Percentiles rank a stretch among this genome's conserved stretches.
Evolutionary conservation across 1,140 invertebrate genomes (phyloP).

Genomic region (Cydia fagiglandana): DNA sequence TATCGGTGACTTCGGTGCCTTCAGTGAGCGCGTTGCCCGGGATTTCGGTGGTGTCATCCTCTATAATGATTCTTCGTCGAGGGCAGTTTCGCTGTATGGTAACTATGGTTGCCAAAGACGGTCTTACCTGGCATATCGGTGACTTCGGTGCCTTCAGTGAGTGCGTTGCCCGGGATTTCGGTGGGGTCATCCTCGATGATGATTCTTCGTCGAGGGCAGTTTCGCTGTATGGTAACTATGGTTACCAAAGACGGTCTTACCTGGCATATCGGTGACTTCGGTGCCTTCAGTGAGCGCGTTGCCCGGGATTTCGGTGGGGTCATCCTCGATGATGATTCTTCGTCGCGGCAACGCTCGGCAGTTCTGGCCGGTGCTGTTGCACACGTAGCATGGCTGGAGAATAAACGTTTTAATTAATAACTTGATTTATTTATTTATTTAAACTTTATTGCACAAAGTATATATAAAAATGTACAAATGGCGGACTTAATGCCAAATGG

Average conservation of each 20-base stretch:
- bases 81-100: slow-evolving; percentile 82
- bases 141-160: slow-evolving; percentile 44
- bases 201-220: slow-evolving; percentile 80
- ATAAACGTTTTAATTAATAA: neutral
- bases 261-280: slow-evolving; percentile 36
- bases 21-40: slow-evolving; percentile 47
- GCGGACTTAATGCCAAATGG: too few relatives aligned
- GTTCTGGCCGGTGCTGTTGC: slow-evolving; percentile 90
- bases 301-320: slow-evolving; percentile 40
- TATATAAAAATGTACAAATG: too few relatives aligned
- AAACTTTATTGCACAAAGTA: too few relatives aligned
- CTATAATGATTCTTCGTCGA: slow-evolving; percentile 26
- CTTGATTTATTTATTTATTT: too few relatives aligned
- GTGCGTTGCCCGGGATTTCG: slow-evolving; percentile 42
- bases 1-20: slow-evolving; percentile 34
- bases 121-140: slow-evolving; percentile 36
- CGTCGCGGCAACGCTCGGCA: slow-evolving; percentile 79
- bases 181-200: slow-evolving; percentile 43
- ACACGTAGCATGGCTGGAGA: slow-evolving; percentile 89
- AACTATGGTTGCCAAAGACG: slow-evolving; percentile 10
- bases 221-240: slow-evolving; percentile 67
- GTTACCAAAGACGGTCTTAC: slow-evolving; percentile 35
- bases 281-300: slow-evolving; percentile 47
- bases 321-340: slow-evolving; percentile 41
- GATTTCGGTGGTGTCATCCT: slow-evolving; percentile 46